Conservation (phyloP, 1,140 invertebrate species). For the Potamilus streckersoni region DNA sequence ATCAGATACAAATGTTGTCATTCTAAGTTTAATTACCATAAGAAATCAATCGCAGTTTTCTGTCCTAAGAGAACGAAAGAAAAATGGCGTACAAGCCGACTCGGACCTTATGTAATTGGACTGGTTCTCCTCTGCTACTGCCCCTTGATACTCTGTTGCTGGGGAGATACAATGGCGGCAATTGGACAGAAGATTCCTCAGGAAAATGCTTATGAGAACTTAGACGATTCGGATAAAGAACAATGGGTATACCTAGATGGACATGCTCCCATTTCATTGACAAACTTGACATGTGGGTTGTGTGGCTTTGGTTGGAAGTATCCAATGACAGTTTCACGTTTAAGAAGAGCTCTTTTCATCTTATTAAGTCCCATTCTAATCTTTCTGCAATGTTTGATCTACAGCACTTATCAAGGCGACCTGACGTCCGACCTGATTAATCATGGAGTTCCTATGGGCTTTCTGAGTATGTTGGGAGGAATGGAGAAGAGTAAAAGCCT, state of each 20-base stretch:
- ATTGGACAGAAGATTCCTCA: neutral
- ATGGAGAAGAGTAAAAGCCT: conserved; percentile 15
- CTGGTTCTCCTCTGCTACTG: conserved; percentile 13
- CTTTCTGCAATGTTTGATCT: conserved; percentile 6
- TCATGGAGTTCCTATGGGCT: conserved; percentile 20
- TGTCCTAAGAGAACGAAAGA: neutral
- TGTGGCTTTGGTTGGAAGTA: conserved; percentile 11
- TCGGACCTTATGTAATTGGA: conserved; percentile 13
- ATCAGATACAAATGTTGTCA: conserved; percentile 13
- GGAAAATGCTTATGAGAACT: neutral
- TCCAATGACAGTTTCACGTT: conserved; percentile 11
- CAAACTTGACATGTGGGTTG: conserved; percentile 8
- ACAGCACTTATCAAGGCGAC: conserved; percentile 1
- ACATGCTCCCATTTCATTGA: conserved; percentile 9
- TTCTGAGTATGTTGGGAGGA: conserved; percentile 19
- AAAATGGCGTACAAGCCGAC: neutral
- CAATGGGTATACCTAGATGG: conserved; percentile 16
- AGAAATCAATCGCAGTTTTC: neutral
- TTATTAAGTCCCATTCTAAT: conserved; percentile 12
- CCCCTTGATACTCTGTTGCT: conserved; percentile 7
- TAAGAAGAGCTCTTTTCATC: conserved; percentile 6
- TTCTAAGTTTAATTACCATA: neutral
- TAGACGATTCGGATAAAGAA: neutral
- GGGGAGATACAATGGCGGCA: neutral
- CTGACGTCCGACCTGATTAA: conserved; percentile 13